A percentile compares a stretch with the other conserved stretches of the same genome.
phyloP scores from a whole-genome alignment of 1,140 invertebrate species.

The Leucophenga varia region DNA sequence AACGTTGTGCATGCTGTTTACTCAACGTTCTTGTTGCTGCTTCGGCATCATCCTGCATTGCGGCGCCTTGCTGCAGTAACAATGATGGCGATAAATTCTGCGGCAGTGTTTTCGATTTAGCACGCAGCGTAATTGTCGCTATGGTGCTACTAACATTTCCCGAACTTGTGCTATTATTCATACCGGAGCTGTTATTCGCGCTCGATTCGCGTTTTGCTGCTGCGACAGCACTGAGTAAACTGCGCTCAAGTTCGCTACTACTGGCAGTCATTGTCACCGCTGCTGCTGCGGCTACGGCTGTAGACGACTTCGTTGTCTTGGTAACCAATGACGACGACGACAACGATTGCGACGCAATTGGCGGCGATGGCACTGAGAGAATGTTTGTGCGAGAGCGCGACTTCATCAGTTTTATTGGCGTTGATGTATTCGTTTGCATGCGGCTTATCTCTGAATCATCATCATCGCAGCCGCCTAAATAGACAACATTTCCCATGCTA shows the following conservation, averaged over 20 bases:
- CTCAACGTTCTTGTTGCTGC: conserved; percentile 2
- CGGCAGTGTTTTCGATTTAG: conserved; percentile 63
- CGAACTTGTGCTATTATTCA: too few species aligned
- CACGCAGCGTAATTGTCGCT: conserved; percentile 57
- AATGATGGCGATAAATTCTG: conserved; percentile 58
- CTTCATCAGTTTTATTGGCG: conserved; percentile 55
- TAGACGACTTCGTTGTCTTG: background rate
- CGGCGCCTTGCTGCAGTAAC: conserved; percentile 38
- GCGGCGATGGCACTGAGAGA: conserved; percentile 42
- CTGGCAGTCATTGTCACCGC: conserved; percentile 38
- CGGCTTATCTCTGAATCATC: conserved; percentile 56
- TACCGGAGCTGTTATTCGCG: conserved; percentile 7
- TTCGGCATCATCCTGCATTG: conserved; percentile 21
- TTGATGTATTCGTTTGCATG: conserved; percentile 55
- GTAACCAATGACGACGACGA: background rate
- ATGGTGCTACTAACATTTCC: conserved; percentile 31
- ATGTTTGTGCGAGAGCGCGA: conserved; percentile 55
- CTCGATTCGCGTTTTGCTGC: conserved; percentile 12
- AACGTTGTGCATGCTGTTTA: conserved; percentile 3
- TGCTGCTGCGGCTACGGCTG: conserved; percentile 24
- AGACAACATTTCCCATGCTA: background rate
- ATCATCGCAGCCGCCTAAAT: conserved; percentile 40
- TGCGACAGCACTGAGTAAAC: conserved; percentile 23
- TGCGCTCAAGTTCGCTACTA: conserved; percentile 25
- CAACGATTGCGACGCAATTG: conserved; percentile 8